Base-by-base conservation (phyloP, 1,140 invertebrate genomes). In the Meloidogyne exigua region DNA sequence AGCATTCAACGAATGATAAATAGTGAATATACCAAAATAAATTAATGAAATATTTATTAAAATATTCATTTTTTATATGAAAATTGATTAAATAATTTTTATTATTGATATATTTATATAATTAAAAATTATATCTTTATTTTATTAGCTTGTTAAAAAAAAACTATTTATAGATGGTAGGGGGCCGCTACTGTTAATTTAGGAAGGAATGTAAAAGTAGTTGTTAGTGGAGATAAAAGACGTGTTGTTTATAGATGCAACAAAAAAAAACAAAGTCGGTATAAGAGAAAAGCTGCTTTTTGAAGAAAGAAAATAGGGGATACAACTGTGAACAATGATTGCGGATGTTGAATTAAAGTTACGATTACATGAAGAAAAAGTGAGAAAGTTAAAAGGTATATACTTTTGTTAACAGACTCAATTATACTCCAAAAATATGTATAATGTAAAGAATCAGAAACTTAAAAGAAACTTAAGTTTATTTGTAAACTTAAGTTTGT, bases 1-100 rank as follows among this genome's bases (percentile, higher is more conserved):
- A 21, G 72, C 72, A 73, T 73, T 65, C 57, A 65, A 28, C 11
- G 57, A 4, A 4, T 39, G 72, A 65, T 39, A 73, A 57, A 73
- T 57, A 36, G 28, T 11, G 10, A 68, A n/a, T 12, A 73, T 21
- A 64, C 21, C 57, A 36, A 73, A 32, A 57, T 36, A 32, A 28
- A 25, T 36, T 18, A 42, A 25, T 13, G 15, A 18, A 23, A 73
- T 36, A 25, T 7, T 39, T 21, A 73, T 18, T 32, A 62, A 73
- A 64, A n/a, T 18, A 36, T 73, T 73, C 72, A 73, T 73, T 66
- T 73, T 73, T 49, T 11, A 62, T n/a, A 13, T n/a, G n/a, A 15
- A 21, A 57, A 72, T 62, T 1, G 2, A 49, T 65, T 25, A 32
- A 65, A 25, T 0, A 72, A 72, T 15, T n/a, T 25, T 63, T 36